These are phyloP conservation scores for Idaea biselata DNA, from an alignment of 2,888 invertebrate species.

Conservation along the genomic window DNA sequence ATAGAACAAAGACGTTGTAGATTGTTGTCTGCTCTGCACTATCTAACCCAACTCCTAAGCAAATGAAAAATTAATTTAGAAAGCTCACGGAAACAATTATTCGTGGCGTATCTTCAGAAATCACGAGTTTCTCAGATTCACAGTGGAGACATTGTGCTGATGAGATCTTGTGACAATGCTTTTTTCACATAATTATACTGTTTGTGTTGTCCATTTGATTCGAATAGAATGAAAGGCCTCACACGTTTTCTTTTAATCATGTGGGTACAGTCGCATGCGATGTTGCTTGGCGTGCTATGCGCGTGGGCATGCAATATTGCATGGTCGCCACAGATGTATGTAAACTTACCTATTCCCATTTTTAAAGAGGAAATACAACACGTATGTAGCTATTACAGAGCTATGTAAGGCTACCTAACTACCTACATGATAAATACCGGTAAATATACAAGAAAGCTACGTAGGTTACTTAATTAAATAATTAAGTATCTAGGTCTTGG, in stretches of 20 bases:
- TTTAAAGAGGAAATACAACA: neutral
- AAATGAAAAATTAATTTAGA: conserved; percentile 12
- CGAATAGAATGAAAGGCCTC: conserved; percentile 30
- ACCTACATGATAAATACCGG: too few species aligned
- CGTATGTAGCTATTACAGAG: neutral
- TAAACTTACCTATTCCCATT: neutral
- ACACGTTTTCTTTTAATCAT: conserved; percentile 27
- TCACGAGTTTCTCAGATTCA: conserved; percentile 47
- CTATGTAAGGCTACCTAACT: too few species aligned
- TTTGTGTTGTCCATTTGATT: conserved; percentile 35
- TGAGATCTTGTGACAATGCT: conserved; percentile 53
- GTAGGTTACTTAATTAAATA: too few species aligned
- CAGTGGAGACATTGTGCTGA: conserved; percentile 35
- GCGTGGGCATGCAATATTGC: neutral
- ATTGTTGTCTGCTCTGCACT: conserved; percentile 2
- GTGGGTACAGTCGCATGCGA: conserved; percentile 10
- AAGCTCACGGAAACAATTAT: conserved; percentile 45
- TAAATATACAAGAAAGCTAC: too few species aligned
- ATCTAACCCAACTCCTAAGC: conserved; percentile 6
- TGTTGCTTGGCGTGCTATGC: neutral
- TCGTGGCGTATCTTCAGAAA: conserved; percentile 38
- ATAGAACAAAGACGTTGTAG: neutral
- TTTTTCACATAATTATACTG: conserved; percentile 59
- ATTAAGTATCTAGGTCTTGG: too few species aligned
- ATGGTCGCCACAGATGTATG: neutral